Base-by-base conservation (phyloP, 2,113 vertebrate genomes). In the Arvicanthis niloticus region DNA sequence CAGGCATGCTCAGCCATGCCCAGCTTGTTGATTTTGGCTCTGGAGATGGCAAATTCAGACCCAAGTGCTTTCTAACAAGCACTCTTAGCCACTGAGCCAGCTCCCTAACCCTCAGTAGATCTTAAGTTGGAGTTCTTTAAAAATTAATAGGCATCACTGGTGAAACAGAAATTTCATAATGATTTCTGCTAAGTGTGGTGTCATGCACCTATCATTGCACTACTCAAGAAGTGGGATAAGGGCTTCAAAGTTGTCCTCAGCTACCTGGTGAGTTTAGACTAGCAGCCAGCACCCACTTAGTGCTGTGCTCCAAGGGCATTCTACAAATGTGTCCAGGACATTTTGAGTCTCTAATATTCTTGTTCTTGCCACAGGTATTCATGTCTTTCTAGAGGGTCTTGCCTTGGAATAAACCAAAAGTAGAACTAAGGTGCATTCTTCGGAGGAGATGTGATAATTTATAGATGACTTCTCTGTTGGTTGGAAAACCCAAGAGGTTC, bases 331-430 rank as follows among this genome's bases (percentile, higher is more conserved):
- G 13, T 12, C n/a, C 29, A n/a, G 37, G 19, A 42, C 11, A 22
- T 42, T 4, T 26, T 3, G 58, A 65, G 37, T 81, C 40, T 29
- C 5, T 62, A 68, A 22, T 34, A 3, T 68, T 65, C 2, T 56
- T 24, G 2, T 67, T 51, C 37, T 24, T 58, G 11, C 37, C n/a
- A 26, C 60, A 21, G 48, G 12, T 51, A 4, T 72, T 76, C 48
- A 51, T 40, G 15, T 45, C 42, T 42, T 82, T 72, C 91, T 84
- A 15, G 51, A 72, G 72, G 3, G 37, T 34, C 53, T 95, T 67
- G 16, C 42, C 31, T 22, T 88, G 93, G 70, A 88, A 75, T 88
- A 85, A 89, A 65, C 12, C 24, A 62, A 80, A 91, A 88, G 82
- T 58, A 75, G 17, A 82, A 60, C 40, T 76, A 53, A 40, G 34